Evolutionary conservation across 2,888 invertebrate species (phyloP).

Genomic region (Arrhopalites spinosus): DNA sequence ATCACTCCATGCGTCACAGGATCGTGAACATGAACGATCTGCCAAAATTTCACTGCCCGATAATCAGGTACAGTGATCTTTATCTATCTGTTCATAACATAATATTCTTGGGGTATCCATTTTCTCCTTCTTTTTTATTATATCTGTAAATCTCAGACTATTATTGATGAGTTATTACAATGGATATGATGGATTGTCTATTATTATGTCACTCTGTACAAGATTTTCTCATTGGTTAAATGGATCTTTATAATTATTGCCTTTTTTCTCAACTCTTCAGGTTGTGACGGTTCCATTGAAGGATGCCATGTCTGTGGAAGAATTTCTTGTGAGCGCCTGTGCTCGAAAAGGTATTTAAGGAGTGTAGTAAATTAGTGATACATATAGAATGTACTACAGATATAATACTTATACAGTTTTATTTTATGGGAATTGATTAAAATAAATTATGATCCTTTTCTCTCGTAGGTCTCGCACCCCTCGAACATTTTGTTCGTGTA

Average conservation of each 20-base stretch:
- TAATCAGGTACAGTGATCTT: constrained; percentile 63
- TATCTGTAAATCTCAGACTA: too few species aligned
- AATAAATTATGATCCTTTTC: too few species aligned
- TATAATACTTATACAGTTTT: too few species aligned
- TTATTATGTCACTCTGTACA: too few species aligned
- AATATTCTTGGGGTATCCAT: too few species aligned
- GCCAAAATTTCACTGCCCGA: constrained; percentile 90
- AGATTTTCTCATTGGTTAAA: too few species aligned
- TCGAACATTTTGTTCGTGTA: constrained; percentile 94
- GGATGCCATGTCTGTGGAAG: constrained; percentile 93
- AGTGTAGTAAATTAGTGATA: too few species aligned
- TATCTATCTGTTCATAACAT: not conserved
- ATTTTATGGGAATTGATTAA: too few species aligned
- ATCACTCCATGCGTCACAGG: constrained; percentile 86
- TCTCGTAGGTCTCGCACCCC: constrained; percentile 88
- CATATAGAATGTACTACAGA: too few species aligned
- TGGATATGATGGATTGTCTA: too few species aligned
- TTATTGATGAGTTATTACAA: too few species aligned
- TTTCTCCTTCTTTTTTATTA: not conserved
- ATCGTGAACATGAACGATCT: constrained; percentile 79
- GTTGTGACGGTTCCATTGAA: constrained; percentile 81
- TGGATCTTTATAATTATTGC: too few species aligned
- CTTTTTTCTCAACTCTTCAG: constrained; percentile 57
- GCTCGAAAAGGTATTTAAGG: constrained; percentile 87
- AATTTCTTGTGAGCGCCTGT: constrained; percentile 91